Evolutionary conservation across 2,888 invertebrate genomes (phyloP).

Genomic region (Malthinus seriepunctatus): DNA sequence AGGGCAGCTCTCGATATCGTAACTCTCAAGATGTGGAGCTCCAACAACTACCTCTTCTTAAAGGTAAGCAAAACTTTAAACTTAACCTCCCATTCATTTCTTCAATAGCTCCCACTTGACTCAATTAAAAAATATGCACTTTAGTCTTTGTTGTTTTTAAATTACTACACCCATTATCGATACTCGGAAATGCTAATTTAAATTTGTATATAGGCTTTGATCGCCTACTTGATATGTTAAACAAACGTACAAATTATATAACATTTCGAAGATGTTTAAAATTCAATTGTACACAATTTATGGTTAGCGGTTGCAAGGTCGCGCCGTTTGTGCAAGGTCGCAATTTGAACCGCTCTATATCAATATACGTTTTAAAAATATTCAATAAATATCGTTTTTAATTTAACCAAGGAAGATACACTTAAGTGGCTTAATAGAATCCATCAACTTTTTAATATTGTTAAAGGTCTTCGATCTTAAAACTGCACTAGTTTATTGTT

Average conservation of each 20-base stretch:
- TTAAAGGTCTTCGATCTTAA: constrained; percentile 3
- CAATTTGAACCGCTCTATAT: constrained; percentile 19
- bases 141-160: constrained; percentile 5
- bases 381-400: constrained; percentile 13
- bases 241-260: constrained; percentile 22
- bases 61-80: constrained; percentile 71
- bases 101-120: too few species aligned
- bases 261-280: constrained; percentile 17
- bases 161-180: not conserved
- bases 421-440: constrained; percentile 8
- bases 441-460: not conserved
- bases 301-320: constrained; percentile 28
- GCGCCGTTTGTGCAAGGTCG: constrained; percentile 24
- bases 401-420: not conserved
- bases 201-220: not conserved
- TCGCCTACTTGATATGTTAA: constrained; percentile 1
- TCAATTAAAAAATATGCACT: not conserved
- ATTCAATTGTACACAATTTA: constrained; percentile 21
- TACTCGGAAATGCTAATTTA: not conserved
- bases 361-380: constrained; percentile 21
- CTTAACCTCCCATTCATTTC: too few species aligned
- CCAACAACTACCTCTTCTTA: constrained; percentile 92
- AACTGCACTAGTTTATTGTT: not conserved
- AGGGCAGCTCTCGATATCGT: constrained; percentile 98
- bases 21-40: constrained; percentile 98